Evolutionary conservation across 2,797 vertebrate species (phyloP).

Genomic region (Rhabdophis nuchalis): DNA sequence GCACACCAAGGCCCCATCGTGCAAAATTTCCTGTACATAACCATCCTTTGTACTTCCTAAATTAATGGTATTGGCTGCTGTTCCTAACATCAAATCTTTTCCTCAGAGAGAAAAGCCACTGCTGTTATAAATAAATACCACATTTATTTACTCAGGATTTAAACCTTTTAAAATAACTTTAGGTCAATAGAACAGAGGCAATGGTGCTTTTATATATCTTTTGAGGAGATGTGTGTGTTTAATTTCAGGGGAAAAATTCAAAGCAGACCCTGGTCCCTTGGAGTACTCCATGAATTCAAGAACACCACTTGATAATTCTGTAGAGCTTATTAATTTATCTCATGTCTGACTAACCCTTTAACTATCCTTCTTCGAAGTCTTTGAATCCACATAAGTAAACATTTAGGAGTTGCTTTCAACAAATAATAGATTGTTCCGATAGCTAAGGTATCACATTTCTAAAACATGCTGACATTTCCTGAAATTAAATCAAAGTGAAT

Average conservation of each 20-base stretch:
- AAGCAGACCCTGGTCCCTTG: background rate
- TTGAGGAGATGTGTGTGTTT: background rate
- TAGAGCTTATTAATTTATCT: slow-evolving; percentile 5
- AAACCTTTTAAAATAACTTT: background rate
- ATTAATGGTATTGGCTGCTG: background rate
- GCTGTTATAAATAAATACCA: background rate
- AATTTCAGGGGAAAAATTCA: background rate
- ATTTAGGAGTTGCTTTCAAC: background rate
- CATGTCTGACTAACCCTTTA: background rate
- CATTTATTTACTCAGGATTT: background rate
- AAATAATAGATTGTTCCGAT: background rate
- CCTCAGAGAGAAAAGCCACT: background rate
- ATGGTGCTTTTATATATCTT: background rate
- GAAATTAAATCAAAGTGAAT: background rate
- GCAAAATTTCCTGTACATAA: background rate
- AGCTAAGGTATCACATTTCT: background rate
- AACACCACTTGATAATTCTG: slow-evolving; percentile 20
- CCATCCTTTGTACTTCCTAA: background rate
- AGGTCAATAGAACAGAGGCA: slow-evolving; percentile 25
- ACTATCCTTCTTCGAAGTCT: slow-evolving; percentile 10
- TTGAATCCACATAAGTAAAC: background rate
- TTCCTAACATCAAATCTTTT: fast-evolving
- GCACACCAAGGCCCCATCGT: background rate
- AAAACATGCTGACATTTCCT: background rate
- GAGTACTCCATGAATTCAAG: background rate